phyloP scores from a whole-genome alignment of 2,888 invertebrate genomes.

The Agrypnus murinus region DNA sequence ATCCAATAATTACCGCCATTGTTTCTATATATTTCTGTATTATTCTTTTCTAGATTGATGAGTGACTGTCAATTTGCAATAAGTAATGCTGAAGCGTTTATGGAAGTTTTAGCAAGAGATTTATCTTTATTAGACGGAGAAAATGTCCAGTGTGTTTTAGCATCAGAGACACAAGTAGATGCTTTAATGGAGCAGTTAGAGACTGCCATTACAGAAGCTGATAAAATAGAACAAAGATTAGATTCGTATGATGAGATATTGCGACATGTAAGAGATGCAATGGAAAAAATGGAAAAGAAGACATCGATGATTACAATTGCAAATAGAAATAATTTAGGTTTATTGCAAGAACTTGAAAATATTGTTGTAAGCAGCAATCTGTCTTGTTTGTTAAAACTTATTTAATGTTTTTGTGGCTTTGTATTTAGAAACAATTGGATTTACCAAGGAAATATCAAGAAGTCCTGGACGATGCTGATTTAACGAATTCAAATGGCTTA shows the following conservation, averaged over 20 bases:
- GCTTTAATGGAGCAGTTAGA: conserved; percentile 86
- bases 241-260: conserved; percentile 88
- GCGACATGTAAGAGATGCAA: conserved; percentile 89
- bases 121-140: conserved; percentile 91
- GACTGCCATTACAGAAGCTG: conserved; percentile 84
- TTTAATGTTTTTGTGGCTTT: too few species aligned
- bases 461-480: conserved; percentile 82
- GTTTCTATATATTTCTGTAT: too few species aligned
- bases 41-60: conserved; percentile 77
- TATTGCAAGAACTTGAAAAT: conserved; percentile 85
- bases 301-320: conserved; percentile 90
- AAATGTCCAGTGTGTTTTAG: conserved; percentile 93
- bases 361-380: conserved; percentile 80
- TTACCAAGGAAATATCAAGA: conserved; percentile 79
- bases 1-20: too few species aligned
- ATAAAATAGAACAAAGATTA: conserved; percentile 81
- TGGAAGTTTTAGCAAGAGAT: conserved; percentile 87
- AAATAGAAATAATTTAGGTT: conserved; percentile 87
- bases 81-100: conserved; percentile 86
- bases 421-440: conserved; percentile 78
- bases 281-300: conserved; percentile 94
- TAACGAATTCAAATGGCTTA: conserved; percentile 78
- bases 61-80: conserved; percentile 91
- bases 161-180: conserved; percentile 88
- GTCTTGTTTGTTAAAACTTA: conserved; percentile 34